Evolutionary conservation across 1,140 invertebrate genomes (phyloP), one percentile per base, ranked within the genome.

Genomic region (Zaprionus nigranus): DNA sequence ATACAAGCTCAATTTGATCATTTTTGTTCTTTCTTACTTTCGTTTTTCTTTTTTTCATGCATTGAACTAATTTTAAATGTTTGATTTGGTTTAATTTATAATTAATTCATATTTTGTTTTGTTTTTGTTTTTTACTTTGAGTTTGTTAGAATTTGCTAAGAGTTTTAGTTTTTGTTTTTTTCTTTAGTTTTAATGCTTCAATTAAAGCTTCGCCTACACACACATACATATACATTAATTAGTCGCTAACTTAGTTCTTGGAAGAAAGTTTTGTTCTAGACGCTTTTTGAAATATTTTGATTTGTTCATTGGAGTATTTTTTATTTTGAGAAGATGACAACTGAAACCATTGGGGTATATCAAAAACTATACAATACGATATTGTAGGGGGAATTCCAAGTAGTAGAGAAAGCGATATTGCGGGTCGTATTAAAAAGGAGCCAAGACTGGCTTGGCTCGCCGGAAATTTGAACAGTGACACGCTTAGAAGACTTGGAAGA

Each of bases 131-230:
- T 75, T 75, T 87, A 87, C 84, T 87, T 87, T 87, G 60, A 88
- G 81, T 87, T 87, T 87, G 73, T 87, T 87, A 75, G 81, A 87
- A 83, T 87, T 87, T 81, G 78, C 84, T 88, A 87, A 88, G 84
- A 88, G 77, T 86, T 86, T 81, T 85, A 78, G 57, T 75, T 76
- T 68, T 67, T 62, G 28, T 59, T 82, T 76, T 70, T 24, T 53
- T n/a, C 17, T 61, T 49, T 68, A 17, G 24, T 70, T 76, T 75
- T 70, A 75, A 64, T 76, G 68, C 74, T 72, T 76, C 17, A 53
- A 71, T 74, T 72, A 82, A 87, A 87, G 72, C 77, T 79, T 80
- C 78, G 69, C 80, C 83, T 87, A 87, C 83, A 80, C 72, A 86
- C 79, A 87, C 59, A 76, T 72, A 79, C 68, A 77, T 77, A 87